These are phyloP conservation scores for Epicauta chinensis DNA, from an alignment of 1,140 invertebrate species.

Conservation along the genomic window DNA sequence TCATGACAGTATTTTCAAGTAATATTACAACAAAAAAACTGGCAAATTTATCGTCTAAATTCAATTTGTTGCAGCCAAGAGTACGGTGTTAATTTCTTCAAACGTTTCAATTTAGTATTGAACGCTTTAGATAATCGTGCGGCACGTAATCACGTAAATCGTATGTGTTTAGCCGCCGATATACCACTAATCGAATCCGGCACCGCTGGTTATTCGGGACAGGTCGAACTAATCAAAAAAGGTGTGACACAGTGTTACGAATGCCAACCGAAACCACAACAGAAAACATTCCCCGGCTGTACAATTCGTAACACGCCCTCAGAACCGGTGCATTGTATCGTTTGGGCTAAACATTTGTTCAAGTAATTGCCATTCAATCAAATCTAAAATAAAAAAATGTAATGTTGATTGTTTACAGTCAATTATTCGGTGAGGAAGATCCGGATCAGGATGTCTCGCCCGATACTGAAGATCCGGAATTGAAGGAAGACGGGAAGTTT, in stretches of 20 bases:
- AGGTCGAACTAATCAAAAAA: slow-evolving; percentile 85
- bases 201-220: slow-evolving; percentile 92
- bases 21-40: slow-evolving; percentile 38
- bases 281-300: slow-evolving; percentile 94
- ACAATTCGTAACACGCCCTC: slow-evolving; percentile 99
- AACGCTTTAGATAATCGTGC: slow-evolving; percentile 97
- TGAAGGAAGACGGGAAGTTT: slow-evolving; percentile 46
- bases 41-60: slow-evolving; percentile 11
- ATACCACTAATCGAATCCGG: slow-evolving; percentile 95
- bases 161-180: slow-evolving; percentile 95
- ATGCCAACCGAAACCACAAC: slow-evolving; percentile 84
- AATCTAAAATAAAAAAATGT: background rate
- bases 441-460: slow-evolving; percentile 97
- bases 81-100: slow-evolving; percentile 89
- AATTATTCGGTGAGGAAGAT: slow-evolving; percentile 95
- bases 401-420: slow-evolving; percentile 52
- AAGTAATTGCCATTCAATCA: slow-evolving; percentile 60
- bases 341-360: slow-evolving; percentile 99
- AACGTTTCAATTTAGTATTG: slow-evolving; percentile 87
- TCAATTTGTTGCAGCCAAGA: slow-evolving; percentile 57
- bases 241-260: slow-evolving; percentile 94
- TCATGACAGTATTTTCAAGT: slow-evolving; percentile 93
- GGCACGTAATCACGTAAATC: slow-evolving; percentile 97
- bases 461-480: slow-evolving; percentile 90
- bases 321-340: slow-evolving; percentile 98